phyloP scores from a whole-genome alignment of 2,888 invertebrate genomes.

The Abscondita cerata region DNA sequence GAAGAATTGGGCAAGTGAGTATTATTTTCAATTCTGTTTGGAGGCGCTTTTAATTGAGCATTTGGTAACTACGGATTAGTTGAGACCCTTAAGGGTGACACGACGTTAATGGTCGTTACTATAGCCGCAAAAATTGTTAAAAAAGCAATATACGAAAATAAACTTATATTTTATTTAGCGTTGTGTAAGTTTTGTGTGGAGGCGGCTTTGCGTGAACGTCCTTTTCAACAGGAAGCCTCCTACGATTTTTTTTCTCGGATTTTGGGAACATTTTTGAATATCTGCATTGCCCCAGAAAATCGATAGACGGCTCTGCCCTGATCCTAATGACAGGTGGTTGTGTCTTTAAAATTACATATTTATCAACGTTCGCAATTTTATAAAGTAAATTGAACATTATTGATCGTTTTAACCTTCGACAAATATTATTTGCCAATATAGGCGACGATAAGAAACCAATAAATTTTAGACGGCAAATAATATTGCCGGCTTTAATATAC shows the following conservation, averaged over 20 bases:
- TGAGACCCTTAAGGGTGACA: slow-evolving; percentile 30
- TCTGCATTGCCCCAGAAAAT: slow-evolving; percentile 61
- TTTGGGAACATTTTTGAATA: slow-evolving; percentile 53
- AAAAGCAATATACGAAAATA: slow-evolving; percentile 49
- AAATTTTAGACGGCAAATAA: no score
- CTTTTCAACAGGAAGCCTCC: neutral
- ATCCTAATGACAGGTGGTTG: slow-evolving; percentile 58
- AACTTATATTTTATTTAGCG: slow-evolving; percentile 44
- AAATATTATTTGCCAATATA: no score
- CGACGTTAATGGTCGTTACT: slow-evolving; percentile 46
- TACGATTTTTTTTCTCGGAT: slow-evolving; percentile 30
- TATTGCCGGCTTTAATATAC: no score
- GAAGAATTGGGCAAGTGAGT: slow-evolving; percentile 99
- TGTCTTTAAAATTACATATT: slow-evolving; percentile 46
- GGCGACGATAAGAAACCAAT: no score
- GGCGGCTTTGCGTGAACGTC: slow-evolving; percentile 24
- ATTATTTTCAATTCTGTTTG: slow-evolving; percentile 38
- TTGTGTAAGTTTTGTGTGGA: slow-evolving; percentile 30
- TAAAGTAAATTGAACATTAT: neutral
- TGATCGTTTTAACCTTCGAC: neutral
- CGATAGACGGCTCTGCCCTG: slow-evolving; percentile 57
- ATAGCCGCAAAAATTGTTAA: slow-evolving; percentile 43
- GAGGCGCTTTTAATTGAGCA: no score
- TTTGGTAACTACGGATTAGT: neutral
- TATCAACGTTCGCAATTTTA: slow-evolving; percentile 8